Evolutionary conservation across 2,113 vertebrate species (phyloP), one percentile per base, ranked within the genome.

Genomic region (Xiphias gladius): DNA sequence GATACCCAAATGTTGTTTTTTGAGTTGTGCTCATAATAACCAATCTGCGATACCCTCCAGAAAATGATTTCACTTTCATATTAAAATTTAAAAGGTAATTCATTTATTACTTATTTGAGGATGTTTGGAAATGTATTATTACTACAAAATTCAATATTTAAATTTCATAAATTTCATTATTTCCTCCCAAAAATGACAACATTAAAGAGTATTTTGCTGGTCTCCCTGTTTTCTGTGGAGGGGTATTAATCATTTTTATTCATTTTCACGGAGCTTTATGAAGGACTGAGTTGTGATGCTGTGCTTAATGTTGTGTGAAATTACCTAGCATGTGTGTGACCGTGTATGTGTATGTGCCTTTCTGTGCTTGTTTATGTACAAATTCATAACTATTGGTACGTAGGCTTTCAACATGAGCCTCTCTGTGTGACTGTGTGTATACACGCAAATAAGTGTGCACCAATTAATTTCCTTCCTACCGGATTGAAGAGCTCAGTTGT

Each of bases 401-500:
- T 71, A 22, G 71, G 71, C 65, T 77, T 81, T 75, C 70, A 75
- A 22, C 64, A 37, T 46, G 66, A 75, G 50, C 43, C 30, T 59
- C 52, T 62, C 26, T 69, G 79, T 14, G 0, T 82, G 66, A 81
- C 35, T 62, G 67, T 77, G 63, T 75, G 63, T 72, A 30, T 30
- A 63, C 32, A 79, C 61, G 65, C 41, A 84, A 69, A 80, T 80
- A 55, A 59, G 30, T 22, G 24, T 59, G 55, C 22, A 57, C 32
- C 32, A 80, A 89, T 57, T 65, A 48, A 59, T 64, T 81, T 86
- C 66, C 67, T 73, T 74, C 96, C 94, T 86, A 99, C 98, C 14
- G 95, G 95, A 79, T 94, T 99, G 94, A 99, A 99, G 73, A 99
- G 98, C 94, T 99, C 98, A 0, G 96, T 98, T 4, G 97, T 99